Evolutionary conservation across 2,888 invertebrate species (phyloP).

Genomic region (Hemaris fuciformis): DNA sequence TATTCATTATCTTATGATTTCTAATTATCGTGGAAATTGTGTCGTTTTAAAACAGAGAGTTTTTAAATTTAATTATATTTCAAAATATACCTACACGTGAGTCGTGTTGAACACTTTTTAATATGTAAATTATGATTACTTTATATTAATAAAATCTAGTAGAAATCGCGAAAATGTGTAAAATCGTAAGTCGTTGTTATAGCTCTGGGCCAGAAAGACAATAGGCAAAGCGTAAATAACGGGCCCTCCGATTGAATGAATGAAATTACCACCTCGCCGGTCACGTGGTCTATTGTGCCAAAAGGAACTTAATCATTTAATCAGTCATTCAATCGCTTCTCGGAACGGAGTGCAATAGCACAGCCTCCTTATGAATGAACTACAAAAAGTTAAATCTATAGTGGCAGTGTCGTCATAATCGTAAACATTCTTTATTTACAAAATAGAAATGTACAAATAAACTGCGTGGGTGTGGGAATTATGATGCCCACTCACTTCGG

Average conservation of each 20-base stretch:
- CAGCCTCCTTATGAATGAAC: conserved; percentile 70
- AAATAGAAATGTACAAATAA: conserved; percentile 13
- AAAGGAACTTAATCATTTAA: conserved; percentile 68
- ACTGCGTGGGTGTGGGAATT: conserved; percentile 27
- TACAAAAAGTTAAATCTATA: conserved; percentile 51
- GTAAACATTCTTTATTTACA: conserved; percentile 2
- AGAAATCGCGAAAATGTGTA: not conserved
- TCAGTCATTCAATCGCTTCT: conserved; percentile 66
- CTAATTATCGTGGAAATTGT: too few species aligned
- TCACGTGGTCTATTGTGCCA: conserved; percentile 72
- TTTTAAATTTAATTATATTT: not conserved
- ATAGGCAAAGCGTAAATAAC: conserved; percentile 34
- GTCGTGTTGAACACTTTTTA: too few species aligned
- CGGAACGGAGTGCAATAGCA: conserved; percentile 54
- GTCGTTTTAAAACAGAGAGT: too few species aligned
- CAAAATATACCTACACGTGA: too few species aligned
- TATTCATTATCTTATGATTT: not conserved
- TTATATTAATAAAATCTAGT: not conserved
- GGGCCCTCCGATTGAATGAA: conserved; percentile 57
- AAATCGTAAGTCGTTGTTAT: not conserved
- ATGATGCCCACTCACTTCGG: conserved; percentile 20
- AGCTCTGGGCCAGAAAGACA: not conserved
- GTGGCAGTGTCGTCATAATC: not conserved
- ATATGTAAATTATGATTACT: not conserved
- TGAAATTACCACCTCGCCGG: conserved; percentile 56